Evolutionary conservation across 2,888 invertebrate genomes (phyloP), one percentile per base, ranked within the genome.

Genomic region (Hanleya hanleyi): DNA sequence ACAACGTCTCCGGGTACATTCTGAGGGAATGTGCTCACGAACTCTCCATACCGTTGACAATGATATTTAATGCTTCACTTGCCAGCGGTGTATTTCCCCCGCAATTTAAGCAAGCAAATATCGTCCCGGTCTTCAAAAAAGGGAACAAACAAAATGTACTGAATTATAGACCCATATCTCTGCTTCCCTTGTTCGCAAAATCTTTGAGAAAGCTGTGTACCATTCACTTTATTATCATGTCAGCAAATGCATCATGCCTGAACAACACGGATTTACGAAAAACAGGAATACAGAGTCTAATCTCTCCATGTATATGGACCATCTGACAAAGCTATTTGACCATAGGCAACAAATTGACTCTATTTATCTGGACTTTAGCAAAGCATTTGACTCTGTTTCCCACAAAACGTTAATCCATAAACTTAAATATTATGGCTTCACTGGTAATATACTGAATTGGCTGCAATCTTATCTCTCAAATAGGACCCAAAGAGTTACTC

Each of bases 361-460:
- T 15, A 36, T 66, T n/a, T 66, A 66, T 41, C 18, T 66, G 26
- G 66, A 66, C 35, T 38, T 66, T 26, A 66, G 41, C 18, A 37
- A 15, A 38, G 64, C 64, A 9, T 66, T 66, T 38, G 66, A 38
- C 26, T 22, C 41, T 15, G 36, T 66, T 5, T 26, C 38, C 9
- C 66, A 38, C 41, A 38, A n/a, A 18, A 12, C 18, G 5, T 29
- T 66, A 29, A 22, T 66, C 9, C n/a, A 66, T 29, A 62, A 66
- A 66, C 37, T 38, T n/a, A 37, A 66, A 9, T 9, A 35, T 5
- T 41, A 38, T 26, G 66, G 66, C 15, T 38, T 66, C 15, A n/a
- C 32, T 15, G 66, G 41, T n/a, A 38, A 12, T 32, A 12, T 64
- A 12, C 26, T 36, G n/a, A 15, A 18, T 9, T 66, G 66, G 66